Evolutionary conservation across 53 echinoderm and acorn worm species (phyloP).

Genomic region (Pentamera pediparva): DNA sequence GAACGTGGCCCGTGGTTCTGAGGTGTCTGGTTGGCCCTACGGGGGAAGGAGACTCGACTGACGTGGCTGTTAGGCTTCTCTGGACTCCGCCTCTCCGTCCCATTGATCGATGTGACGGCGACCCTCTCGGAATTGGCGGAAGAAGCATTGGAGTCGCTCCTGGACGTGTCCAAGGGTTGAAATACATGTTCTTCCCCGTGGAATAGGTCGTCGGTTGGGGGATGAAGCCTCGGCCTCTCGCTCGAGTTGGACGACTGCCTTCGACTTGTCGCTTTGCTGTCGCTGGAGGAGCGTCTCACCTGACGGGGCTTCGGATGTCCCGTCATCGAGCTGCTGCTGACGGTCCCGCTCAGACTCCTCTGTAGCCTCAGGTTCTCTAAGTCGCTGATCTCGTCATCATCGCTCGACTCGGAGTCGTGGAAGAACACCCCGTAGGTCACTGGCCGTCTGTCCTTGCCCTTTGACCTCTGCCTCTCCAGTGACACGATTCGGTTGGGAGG

Average conservation of each 20-base stretch:
- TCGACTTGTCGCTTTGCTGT: conserved; percentile 52
- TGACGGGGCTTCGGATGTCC: conserved; percentile 46
- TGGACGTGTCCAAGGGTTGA: conserved; percentile 9
- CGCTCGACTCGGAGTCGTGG: conserved; percentile 79
- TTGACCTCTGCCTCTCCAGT: conserved; percentile 29
- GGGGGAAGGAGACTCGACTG: conserved; percentile 33
- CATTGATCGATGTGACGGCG: conserved; percentile 28
- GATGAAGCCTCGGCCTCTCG: conserved; percentile 23
- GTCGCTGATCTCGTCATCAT: conserved; percentile 64
- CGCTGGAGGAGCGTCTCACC: conserved; percentile 69
- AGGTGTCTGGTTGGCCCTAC: conserved; percentile 28
- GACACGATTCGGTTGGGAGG: conserved; percentile 12
- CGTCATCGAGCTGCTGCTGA: too few species aligned
- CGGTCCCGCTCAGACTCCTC: conserved; percentile 34
- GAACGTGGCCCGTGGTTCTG: neutral
- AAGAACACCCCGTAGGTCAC: conserved; percentile 64
- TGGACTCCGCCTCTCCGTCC: conserved; percentile 1
- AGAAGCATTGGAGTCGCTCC: conserved; percentile 23
- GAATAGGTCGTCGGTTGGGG: conserved; percentile 29
- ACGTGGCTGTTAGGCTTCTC: conserved; percentile 31
- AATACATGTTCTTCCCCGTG: conserved; percentile 27
- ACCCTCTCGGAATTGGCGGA: conserved; percentile 16
- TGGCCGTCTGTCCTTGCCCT: conserved; percentile 27
- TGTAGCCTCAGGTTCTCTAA: conserved; percentile 51
- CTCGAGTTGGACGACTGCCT: conserved; percentile 1